A percentile compares a stretch with the other conserved stretches of the same genome.
These are phyloP conservation scores for Bucorvus abyssinicus DNA, from an alignment of 2,797 vertebrate genomes.

Conservation along the genomic window DNA sequence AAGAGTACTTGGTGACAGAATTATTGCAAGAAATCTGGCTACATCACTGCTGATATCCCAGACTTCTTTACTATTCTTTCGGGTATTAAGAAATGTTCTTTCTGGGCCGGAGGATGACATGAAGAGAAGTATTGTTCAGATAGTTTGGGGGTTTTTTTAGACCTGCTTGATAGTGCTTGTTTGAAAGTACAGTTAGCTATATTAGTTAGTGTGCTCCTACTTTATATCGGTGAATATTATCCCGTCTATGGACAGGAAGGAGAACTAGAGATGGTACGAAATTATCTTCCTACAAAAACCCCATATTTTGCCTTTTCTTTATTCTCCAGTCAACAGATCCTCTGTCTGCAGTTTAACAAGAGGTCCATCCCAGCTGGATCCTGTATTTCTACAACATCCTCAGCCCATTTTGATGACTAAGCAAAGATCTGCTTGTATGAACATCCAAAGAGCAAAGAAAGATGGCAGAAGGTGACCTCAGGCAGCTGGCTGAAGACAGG, in stretches of 20 bases:
- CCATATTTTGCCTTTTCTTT: neutral
- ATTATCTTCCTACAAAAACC: neutral
- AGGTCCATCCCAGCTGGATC: neutral
- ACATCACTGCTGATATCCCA: neutral
- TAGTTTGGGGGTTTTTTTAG: too few relatives aligned
- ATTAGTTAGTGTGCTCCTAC: neutral
- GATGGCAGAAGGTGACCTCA: neutral
- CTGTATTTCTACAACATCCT: neutral
- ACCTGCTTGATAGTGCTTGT: neutral
- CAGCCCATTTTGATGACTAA: neutral
- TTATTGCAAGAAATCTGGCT: neutral
- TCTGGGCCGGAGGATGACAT: neutral
- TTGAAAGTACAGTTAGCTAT: neutral
- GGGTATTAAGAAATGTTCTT: neutral
- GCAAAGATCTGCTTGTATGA: neutral
- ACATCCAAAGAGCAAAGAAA: neutral
- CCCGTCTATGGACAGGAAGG: neutral
- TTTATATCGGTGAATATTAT: neutral
- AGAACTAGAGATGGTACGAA: neutral
- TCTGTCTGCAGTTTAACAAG: neutral
- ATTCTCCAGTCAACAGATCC: neutral
- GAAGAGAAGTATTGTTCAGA: neutral
- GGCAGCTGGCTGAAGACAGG: neutral
- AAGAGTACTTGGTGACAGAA: neutral
- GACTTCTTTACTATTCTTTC: neutral